Percentiles rank a stretch among this genome's conserved stretches.
phyloP scores from a whole-genome alignment of 2,888 invertebrate species.

The Microplitis deprimator region DNA sequence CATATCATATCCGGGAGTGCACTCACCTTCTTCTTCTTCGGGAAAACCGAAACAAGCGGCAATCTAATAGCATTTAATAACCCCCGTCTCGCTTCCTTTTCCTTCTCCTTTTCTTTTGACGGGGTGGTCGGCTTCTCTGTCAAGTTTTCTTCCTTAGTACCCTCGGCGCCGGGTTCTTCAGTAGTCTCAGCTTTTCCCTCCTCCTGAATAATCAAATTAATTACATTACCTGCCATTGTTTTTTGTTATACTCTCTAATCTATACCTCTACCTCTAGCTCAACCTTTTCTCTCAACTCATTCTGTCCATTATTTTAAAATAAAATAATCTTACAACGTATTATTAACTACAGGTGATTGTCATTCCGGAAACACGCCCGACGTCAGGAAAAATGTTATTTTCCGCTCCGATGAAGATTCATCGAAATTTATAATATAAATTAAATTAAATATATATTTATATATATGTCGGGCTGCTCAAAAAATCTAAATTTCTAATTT shows the following conservation, averaged over 20 bases:
- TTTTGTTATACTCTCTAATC: background rate
- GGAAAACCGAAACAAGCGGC: slow-evolving; percentile 75
- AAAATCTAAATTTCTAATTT: too few species aligned
- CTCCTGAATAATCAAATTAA: slow-evolving; percentile 14
- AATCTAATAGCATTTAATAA: slow-evolving; percentile 77
- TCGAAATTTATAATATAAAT: background rate
- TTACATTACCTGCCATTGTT: background rate
- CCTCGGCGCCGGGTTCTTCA: slow-evolving; percentile 52
- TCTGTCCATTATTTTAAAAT: background rate
- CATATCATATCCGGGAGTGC: slow-evolving; percentile 46
- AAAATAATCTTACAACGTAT: slow-evolving; percentile 1
- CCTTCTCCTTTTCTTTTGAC: slow-evolving; percentile 57
- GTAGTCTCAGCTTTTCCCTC: slow-evolving; percentile 31
- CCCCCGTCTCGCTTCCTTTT: slow-evolving; percentile 62
- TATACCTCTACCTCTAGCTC: background rate
- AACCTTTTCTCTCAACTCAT: background rate
- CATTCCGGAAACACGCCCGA: slow-evolving; percentile 55
- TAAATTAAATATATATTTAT: background rate
- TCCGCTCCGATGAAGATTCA: slow-evolving; percentile 56
- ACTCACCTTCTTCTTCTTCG: slow-evolving; percentile 65
- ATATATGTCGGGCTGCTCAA: background rate
- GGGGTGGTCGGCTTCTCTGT: slow-evolving; percentile 62
- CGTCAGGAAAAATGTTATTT: slow-evolving; percentile 59
- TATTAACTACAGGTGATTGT: slow-evolving; percentile 49
- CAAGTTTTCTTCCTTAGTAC: slow-evolving; percentile 59